Conservation (phyloP, 2,797 vertebrate genomes). For the Adrianichthys oophorus region DNA sequence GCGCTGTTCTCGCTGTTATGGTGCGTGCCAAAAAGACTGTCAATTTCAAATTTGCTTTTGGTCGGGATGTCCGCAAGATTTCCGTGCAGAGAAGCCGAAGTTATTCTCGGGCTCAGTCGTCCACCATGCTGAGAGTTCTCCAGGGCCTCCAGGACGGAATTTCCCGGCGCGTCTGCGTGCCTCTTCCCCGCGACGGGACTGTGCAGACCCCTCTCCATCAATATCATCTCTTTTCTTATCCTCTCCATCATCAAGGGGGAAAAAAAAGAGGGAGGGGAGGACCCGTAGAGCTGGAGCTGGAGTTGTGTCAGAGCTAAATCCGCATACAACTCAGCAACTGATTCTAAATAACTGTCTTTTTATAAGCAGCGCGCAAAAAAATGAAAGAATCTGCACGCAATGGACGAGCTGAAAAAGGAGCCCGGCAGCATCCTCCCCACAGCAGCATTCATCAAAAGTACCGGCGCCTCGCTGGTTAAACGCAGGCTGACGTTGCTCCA, state of each 20-base stretch:
- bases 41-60: constrained; percentile 99
- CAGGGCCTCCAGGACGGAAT: constrained; percentile 96
- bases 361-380: constrained; percentile 87
- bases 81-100: constrained; percentile 92
- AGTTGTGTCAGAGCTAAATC: constrained; percentile 91
- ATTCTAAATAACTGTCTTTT: constrained; percentile 80
- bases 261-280: not conserved
- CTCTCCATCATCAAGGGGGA: constrained; percentile 96
- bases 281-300: constrained; percentile 80
- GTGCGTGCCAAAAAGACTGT: constrained; percentile 92
- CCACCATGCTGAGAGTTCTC: constrained; percentile 97
- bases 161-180: constrained; percentile 91
- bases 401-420: constrained; percentile 95
- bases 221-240: constrained; percentile 99
- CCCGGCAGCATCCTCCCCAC: constrained; percentile 94
- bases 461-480: constrained; percentile 92
- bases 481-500: constrained; percentile 95
- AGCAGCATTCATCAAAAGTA: constrained; percentile 93
- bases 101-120: constrained; percentile 94
- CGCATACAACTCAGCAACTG: constrained; percentile 89
- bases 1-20: constrained; percentile 85
- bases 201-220: constrained; percentile 99
- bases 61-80: constrained; percentile 89
- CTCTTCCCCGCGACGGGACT: constrained; percentile 94
- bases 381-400: constrained; percentile 88